Base-by-base conservation (phyloP, 1,140 invertebrate species). In the Hyles euphorbiae region DNA sequence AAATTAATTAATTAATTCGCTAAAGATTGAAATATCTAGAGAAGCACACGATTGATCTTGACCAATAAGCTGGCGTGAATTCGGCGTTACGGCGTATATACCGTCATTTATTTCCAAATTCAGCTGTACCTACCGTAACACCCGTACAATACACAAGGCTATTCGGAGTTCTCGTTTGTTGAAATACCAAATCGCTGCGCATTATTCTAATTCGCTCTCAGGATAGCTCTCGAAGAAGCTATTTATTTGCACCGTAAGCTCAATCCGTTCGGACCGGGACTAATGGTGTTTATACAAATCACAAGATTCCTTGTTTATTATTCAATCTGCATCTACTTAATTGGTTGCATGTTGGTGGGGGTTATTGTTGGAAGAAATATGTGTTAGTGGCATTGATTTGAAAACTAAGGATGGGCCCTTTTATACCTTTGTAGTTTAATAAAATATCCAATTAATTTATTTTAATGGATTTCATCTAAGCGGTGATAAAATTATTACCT, bases 151-250 rank as follows among this genome's bases (percentile, higher is more conserved):
- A 83, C 83, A 84, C 83, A 87, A 81, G 81, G 77, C 74, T 67
- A 80, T 84, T 85, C 73, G 65, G 72, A 71, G 72, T 74, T 78
- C 81, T 84, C 82, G 81, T 83, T 84, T 86, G 86, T 87, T 83
- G 81, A 81, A 84, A 86, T 67, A 78, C 85, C 78, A 87, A 88
- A 88, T 88, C 81, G 80, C 74, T 78, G 74, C 66, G 72, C 81
- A 88, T 88, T 87, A 88, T 88, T 87, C 83, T 88, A 88, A 88
- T 87, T 85, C 81, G 76, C 78, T 81, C 83, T 76, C 76, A 70
- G 74, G 81, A 88, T 88, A 82, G 84, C 86, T 87, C 83, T 81
- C 76, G 78, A 85, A 84, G 83, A 81, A 82, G 81, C 83, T 82
- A 87, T 88, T 87, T 87, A 86, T 88, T 83, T 79, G 74, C 72